These are phyloP conservation scores for Nesometra sesokonis DNA, from an alignment of 35 echinoderm and acorn worm genomes.

Conservation along the genomic window DNA sequence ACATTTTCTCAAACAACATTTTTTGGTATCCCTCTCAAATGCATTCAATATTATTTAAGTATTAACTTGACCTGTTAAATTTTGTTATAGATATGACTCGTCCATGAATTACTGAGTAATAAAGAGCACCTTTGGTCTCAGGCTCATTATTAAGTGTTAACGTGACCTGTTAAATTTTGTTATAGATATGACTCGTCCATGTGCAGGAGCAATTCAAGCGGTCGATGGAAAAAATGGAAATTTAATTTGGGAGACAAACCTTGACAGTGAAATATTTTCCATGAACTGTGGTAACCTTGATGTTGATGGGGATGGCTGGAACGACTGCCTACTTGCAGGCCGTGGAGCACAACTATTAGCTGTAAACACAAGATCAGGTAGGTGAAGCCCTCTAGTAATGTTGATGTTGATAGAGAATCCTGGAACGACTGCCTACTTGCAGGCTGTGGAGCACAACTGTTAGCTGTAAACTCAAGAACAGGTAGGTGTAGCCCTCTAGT, in stretches of 20 bases:
- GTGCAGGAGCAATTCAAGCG: slow-evolving; percentile 27
- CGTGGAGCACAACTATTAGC: slow-evolving; percentile 15
- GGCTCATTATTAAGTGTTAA: too few relatives aligned
- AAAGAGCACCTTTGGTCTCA: too few relatives aligned
- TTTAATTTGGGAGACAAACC: slow-evolving; percentile 10
- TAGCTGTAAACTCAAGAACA: slow-evolving; percentile 29
- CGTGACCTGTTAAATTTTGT: too few relatives aligned
- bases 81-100: slow-evolving; percentile 17
- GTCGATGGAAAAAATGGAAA: slow-evolving; percentile 40
- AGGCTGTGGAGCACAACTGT: slow-evolving; percentile 17
- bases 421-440: slow-evolving; percentile 1
- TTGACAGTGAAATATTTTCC: slow-evolving; percentile 18
- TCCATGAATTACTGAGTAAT: too few relatives aligned
- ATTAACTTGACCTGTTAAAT: too few relatives aligned
- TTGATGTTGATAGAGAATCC: too few relatives aligned
- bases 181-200: slow-evolving; percentile 24
- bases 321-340: slow-evolving; percentile 41
- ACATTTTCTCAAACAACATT: too few relatives aligned
- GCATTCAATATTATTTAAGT: too few relatives aligned
- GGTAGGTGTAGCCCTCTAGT: slow-evolving; percentile 7
- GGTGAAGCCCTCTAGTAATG: not conserved
- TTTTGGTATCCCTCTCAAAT: too few relatives aligned
- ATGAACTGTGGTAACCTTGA: slow-evolving; percentile 49
- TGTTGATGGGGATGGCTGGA: slow-evolving; percentile 29
- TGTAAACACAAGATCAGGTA: slow-evolving; percentile 40